A percentile compares a stretch with the other conserved stretches of the same genome.
Evolutionary conservation across 1,140 invertebrate genomes (phyloP).

Genomic region (Heliconius himera): DNA sequence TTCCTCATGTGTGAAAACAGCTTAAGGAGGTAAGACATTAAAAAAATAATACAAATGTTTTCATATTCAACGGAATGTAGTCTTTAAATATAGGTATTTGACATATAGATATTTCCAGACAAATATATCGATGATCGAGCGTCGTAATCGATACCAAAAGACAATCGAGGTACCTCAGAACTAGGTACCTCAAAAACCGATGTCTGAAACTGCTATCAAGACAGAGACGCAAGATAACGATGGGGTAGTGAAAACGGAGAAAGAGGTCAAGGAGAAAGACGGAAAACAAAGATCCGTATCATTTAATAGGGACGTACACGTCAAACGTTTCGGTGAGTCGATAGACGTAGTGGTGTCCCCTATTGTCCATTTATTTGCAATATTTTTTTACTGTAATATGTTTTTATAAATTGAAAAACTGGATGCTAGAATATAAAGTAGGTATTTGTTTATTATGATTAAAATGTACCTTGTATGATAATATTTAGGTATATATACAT

Average conservation of each 20-base stretch:
- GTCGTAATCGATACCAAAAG: conserved; percentile 59
- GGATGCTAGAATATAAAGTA: background rate
- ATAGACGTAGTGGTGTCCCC: conserved; percentile 33
- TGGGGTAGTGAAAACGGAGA: conserved; percentile 59
- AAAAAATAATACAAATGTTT: conserved; percentile 1
- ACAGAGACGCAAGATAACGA: conserved; percentile 68
- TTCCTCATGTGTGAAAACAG: conserved; percentile 31
- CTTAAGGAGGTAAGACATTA: conserved; percentile 41
- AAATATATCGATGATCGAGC: conserved; percentile 65
- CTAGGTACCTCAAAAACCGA: conserved; percentile 69
- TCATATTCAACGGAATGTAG: background rate
- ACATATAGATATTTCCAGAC: conserved; percentile 59
- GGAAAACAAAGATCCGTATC: conserved; percentile 84
- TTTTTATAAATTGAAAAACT: background rate
- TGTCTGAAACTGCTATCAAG: conserved; percentile 72
- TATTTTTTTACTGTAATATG: background rate
- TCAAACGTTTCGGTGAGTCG: conserved; percentile 92
- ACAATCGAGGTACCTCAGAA: conserved; percentile 59
- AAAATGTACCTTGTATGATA: background rate
- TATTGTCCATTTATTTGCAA: conserved; percentile 39
- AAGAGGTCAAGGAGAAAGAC: conserved; percentile 70
- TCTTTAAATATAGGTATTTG: background rate
- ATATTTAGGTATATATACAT: background rate
- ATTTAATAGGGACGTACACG: conserved; percentile 94
- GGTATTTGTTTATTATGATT: background rate